Base-by-base conservation (phyloP, 1,140 invertebrate species). In the Drosophila varians region DNA sequence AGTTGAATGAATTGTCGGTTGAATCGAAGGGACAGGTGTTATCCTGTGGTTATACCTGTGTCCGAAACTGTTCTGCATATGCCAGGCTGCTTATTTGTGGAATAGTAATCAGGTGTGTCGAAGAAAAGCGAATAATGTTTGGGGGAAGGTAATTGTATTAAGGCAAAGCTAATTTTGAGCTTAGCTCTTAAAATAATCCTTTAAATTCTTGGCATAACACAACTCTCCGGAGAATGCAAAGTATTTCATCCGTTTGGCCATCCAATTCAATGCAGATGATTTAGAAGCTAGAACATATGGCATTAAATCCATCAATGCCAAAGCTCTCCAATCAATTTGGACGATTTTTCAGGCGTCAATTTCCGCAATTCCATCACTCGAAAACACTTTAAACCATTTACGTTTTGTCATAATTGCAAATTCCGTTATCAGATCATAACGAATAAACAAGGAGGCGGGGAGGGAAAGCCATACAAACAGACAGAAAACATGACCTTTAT, bases 1-100 rank as follows among this genome's bases (percentile, higher is more conserved):
- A 82, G 72, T 82, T 68, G 66, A 69, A 60, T 56, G 70, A 74
- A 75, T 80, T 80, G 65, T 66, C 47, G 52, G 34, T 38, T 18
- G 11, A 38, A 23, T 31, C 8, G 52, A 16, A 53, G 48, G 71
- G 26, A 31, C 61, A 43, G 23, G 18, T 45, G 47, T 9, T 52
- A 65, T 43, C 31, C 36, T 66, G 62, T 52, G 58, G 46, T 52
- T 14, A 38, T 38, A 14, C 16, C 31, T 23, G 46, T 26, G 16
- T n/a, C 7, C 9, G 45, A 14, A 45, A 66, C 47, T 34, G 31
- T 16, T 68, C 60, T 21, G 8, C 64, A 66, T 52, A 66, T 64
- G 14, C 36, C 26, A 21, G 36, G 9, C 38, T 23, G 47, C 21
- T 45, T 66, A 66, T 66, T 66, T 45, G 26, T 51, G 47, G 61